A percentile compares a stretch with the other conserved stretches of the same genome.
Conservation (phyloP, 2,113 vertebrate genomes). For the Ochotona princeps region DNA sequence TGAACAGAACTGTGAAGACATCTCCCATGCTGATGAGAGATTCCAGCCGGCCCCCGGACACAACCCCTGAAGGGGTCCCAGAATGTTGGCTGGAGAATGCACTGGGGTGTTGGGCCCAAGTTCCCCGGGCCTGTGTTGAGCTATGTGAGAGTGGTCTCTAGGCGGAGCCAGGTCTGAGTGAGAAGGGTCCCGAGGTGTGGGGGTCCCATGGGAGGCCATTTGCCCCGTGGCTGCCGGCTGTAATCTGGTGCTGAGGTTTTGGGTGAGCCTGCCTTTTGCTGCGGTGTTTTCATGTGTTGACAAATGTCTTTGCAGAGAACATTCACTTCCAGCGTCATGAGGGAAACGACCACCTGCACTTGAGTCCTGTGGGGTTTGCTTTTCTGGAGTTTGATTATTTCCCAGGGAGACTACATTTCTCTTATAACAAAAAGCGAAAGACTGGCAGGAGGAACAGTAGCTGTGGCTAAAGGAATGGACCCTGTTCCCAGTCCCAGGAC, state of each 20-base stretch:
- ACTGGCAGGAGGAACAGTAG: background rate
- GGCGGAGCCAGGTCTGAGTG: background rate
- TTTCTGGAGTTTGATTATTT: constrained; percentile 32
- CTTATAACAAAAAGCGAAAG: background rate
- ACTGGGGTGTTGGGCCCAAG: background rate
- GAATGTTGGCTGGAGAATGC: background rate
- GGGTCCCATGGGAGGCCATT: background rate
- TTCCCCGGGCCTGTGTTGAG: background rate
- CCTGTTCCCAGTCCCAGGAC: background rate
- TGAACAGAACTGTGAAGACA: too few species aligned
- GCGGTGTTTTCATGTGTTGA: constrained; percentile 29
- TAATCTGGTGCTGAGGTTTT: background rate
- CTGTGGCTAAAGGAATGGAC: background rate
- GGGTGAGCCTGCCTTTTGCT: background rate
- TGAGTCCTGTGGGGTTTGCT: constrained; percentile 14
- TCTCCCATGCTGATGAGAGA: background rate
- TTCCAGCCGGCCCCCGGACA: background rate
- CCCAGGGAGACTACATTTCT: constrained; percentile 14
- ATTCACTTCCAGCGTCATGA: background rate
- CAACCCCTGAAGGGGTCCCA: background rate
- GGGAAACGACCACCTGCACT: background rate
- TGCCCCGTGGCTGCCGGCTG: background rate
- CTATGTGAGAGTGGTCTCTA: background rate
- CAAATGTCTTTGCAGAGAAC: background rate
- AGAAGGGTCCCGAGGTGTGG: background rate